phyloP scores from a whole-genome alignment of 2,888 invertebrate species.

The Sphaeridia pumilis region DNA sequence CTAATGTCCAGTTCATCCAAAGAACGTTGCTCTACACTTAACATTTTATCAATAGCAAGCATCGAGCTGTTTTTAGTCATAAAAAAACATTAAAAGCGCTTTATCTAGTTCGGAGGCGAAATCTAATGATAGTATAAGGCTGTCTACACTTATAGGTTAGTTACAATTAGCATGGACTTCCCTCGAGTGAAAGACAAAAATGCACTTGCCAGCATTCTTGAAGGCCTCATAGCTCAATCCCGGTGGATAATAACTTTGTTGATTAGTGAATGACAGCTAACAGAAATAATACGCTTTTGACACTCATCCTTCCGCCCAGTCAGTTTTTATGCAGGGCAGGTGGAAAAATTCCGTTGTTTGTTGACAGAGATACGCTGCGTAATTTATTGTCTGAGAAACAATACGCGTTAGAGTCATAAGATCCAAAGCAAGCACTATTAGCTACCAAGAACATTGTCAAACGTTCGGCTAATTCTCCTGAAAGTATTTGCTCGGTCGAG shows the following conservation, averaged over 20 bases:
- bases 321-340: not conserved
- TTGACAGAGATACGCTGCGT: not conserved
- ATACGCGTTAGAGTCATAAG: not conserved
- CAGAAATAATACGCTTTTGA: not conserved
- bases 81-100: not conserved
- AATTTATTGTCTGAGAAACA: not conserved
- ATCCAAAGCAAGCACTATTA: not conserved
- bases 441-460: not conserved
- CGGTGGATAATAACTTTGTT: not conserved
- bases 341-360: not conserved
- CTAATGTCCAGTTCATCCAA: not conserved
- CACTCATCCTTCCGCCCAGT: not conserved
- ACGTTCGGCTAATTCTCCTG: not conserved
- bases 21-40: not conserved
- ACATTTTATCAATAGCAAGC: not conserved
- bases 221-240: not conserved
- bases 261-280: not conserved
- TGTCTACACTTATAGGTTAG: not conserved
- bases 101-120: not conserved
- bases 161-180: not conserved
- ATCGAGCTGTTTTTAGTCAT: not conserved
- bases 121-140: not conserved
- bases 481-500: not conserved
- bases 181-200: not conserved
- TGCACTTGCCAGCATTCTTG: not conserved